Evolutionary conservation across 1,140 invertebrate genomes (phyloP).

Genomic region (Drosophila neocordata): DNA sequence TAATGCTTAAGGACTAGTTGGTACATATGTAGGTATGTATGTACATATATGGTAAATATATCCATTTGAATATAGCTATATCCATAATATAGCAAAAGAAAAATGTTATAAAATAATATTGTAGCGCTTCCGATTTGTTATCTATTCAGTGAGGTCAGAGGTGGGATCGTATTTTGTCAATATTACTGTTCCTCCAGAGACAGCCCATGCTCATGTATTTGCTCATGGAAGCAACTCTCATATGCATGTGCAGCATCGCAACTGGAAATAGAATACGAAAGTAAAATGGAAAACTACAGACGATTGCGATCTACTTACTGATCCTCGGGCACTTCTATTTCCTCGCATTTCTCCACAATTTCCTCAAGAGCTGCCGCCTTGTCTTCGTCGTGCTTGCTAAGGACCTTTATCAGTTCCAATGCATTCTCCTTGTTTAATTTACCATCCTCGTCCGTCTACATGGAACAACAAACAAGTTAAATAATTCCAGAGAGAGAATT

Average conservation of each 20-base stretch:
- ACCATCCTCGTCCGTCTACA: conserved; percentile 63
- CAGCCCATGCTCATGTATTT: conserved; percentile 59
- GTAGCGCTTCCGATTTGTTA: conserved; percentile 38
- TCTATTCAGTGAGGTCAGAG: background rate
- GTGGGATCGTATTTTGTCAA: background rate
- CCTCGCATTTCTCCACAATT: conserved; percentile 59
- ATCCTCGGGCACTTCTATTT: conserved; percentile 60
- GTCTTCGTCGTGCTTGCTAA: conserved; percentile 48
- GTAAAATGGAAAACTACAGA: no score
- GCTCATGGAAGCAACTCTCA: conserved; percentile 51
- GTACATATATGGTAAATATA: background rate
- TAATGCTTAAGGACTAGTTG: conserved; percentile 22
- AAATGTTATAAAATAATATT: background rate
- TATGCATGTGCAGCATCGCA: conserved; percentile 59
- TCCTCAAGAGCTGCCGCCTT: conserved; percentile 49
- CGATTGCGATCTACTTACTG: conserved; percentile 39
- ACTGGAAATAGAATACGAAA: conserved; percentile 7
- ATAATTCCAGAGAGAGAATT: background rate
- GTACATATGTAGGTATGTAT: no score
- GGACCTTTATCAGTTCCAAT: conserved; percentile 44
- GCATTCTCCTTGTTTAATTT: conserved; percentile 63
- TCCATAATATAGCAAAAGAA: conserved; percentile 21
- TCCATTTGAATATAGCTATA: background rate
- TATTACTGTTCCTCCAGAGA: conserved; percentile 40
- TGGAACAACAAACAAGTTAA: no score